Evolutionary conservation across 2,113 vertebrate genomes (phyloP), one percentile per base, ranked within the genome.

Genomic region (Alligator sinensis): DNA sequence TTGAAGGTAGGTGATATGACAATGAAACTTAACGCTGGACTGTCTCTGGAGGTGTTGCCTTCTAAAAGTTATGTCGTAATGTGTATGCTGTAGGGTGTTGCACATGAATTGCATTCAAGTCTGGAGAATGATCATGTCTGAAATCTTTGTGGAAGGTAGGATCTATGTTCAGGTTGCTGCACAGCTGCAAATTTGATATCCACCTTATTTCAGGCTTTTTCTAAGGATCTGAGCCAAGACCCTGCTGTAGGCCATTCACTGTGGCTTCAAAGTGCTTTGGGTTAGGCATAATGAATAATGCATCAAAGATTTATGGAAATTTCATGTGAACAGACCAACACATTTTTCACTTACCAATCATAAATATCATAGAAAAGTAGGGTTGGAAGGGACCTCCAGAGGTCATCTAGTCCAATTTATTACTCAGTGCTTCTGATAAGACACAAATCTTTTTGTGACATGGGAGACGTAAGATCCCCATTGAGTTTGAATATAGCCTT

Each of bases 1-100:
- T 99, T 74, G 98, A 99, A 97, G 99, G 99, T 99, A 98, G 98
- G 98, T 63, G 1, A 24, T 11, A 1, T 81, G 57, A 14, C 76
- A 55, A 4, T 11, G 47, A 28, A 6, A 13, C 54, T 3, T 1
- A 16, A 17, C 9, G 0, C 21, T 1, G 11, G 1, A 13, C 2
- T 22, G n/a, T 2, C 3, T 7, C 11, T 2, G 63, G 5, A 15
- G 19, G 3, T 8, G 1, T 1, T 21, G 70, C 57, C 81, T 72
- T 72, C 68, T 5, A 1, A 9, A 6, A 4, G 0, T 0, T 0
- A 2, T 8, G 0, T 3, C 24, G 25, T 2, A 2, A 3, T 1
- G 18, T 19, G 1, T 79, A 38, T 47, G 21, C 34, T 74, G 11
- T 77, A 81, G 7, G 4, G 8, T 0, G 58, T 0, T 22, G 38